Percentiles rank a stretch among this genome's conserved stretches.
phyloP scores from a whole-genome alignment of 2,797 vertebrate species.

The Cirrhinus mrigala region DNA sequence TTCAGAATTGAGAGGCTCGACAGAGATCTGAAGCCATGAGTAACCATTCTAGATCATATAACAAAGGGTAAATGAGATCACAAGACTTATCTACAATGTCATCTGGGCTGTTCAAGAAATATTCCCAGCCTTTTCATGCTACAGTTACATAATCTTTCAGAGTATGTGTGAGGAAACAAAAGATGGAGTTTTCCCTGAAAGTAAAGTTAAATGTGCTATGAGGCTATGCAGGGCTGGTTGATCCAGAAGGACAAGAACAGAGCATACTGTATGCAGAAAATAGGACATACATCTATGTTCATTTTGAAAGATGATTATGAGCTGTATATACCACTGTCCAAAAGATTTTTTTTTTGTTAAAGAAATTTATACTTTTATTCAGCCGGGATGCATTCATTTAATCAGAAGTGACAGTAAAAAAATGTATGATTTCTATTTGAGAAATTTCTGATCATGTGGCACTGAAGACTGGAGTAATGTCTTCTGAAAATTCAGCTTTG shows the following conservation, averaged over 20 bases:
- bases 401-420: not conserved
- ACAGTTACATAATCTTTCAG: constrained; percentile 28
- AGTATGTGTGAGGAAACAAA: constrained; percentile 20
- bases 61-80: constrained; percentile 41
- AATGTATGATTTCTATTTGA: no score
- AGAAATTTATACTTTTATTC: no score
- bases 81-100: constrained; percentile 30
- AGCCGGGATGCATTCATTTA: not conserved
- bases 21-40: not conserved
- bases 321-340: not conserved
- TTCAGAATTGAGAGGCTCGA: not conserved
- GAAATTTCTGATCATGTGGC: not conserved
- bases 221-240: constrained; percentile 30
- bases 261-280: not conserved
- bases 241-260: constrained; percentile 16
- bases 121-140: constrained; percentile 27
- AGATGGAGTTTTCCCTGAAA: constrained; percentile 1
- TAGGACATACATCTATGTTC: not conserved
- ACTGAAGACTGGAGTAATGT: not conserved
- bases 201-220: constrained; percentile 11
- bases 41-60: constrained; percentile 17
- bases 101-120: constrained; percentile 14
- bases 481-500: not conserved
- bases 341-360: not conserved
- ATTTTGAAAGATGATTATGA: not conserved